These are phyloP conservation scores for Leucoma salicis DNA, from an alignment of 2,888 invertebrate genomes.

Conservation along the genomic window DNA sequence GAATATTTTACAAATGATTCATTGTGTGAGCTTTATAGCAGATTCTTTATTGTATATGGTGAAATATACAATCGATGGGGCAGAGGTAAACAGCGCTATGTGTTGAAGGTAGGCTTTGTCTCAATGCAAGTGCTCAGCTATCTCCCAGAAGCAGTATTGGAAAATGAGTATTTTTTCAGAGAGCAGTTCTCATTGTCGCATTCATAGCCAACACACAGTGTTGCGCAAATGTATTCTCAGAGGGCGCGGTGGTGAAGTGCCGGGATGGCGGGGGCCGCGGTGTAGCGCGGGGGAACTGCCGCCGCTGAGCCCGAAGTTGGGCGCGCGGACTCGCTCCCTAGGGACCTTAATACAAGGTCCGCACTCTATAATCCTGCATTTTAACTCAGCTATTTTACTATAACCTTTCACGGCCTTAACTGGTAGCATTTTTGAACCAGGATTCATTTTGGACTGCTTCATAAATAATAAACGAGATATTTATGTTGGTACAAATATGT, in stretches of 20 bases:
- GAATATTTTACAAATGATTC: slow-evolving; percentile 51
- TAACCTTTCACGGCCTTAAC: too few relatives aligned
- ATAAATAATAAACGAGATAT: too few relatives aligned
- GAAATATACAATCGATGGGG: slow-evolving; percentile 29
- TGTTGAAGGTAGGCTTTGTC: slow-evolving; percentile 45
- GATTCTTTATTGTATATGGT: slow-evolving; percentile 43
- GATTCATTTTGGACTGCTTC: too few relatives aligned
- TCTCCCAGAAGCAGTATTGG: slow-evolving; percentile 41
- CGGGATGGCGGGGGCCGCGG: slow-evolving; percentile 38
- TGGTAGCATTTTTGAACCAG: too few relatives aligned
- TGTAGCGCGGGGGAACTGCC: slow-evolving; percentile 42
- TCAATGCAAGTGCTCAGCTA: slow-evolving; percentile 37
- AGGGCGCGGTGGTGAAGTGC: slow-evolving; percentile 64
- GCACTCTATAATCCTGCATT: slow-evolving; percentile 49
- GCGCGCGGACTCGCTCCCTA: slow-evolving; percentile 76
- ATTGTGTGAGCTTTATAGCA: slow-evolving; percentile 58
- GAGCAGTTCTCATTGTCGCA: slow-evolving; percentile 69
- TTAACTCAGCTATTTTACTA: slow-evolving; percentile 9
- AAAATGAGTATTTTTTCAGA: slow-evolving; percentile 74
- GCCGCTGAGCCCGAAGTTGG: slow-evolving; percentile 79
- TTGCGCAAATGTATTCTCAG: slow-evolving; percentile 81
- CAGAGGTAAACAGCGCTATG: slow-evolving; percentile 27
- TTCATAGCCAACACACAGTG: slow-evolving; percentile 75
- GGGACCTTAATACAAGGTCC: slow-evolving; percentile 67
- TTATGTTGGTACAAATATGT: slow-evolving; percentile 11